Conservation (phyloP, 2,113 vertebrate species). For the Anarhynchus alexandrinus region DNA sequence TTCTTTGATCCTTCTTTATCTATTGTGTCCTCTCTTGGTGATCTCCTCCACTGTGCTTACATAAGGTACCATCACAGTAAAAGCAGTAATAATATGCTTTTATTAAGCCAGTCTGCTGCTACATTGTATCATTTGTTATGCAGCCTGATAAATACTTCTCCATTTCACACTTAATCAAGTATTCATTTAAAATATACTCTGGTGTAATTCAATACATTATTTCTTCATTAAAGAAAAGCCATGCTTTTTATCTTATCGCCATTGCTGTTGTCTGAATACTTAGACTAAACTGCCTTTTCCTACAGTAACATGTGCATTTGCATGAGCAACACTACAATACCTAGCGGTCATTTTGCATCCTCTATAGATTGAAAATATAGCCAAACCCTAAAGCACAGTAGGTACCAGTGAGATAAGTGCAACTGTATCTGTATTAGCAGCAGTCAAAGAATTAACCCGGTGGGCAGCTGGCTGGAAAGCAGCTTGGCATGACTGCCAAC, state of each 20-base stretch:
- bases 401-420: background rate
- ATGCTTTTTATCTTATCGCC: background rate
- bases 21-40: background rate
- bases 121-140: background rate
- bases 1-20: background rate
- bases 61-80: background rate
- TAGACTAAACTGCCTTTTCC: background rate
- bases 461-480: background rate
- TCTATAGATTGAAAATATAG: background rate
- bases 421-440: background rate
- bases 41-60: background rate
- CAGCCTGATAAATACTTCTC: background rate
- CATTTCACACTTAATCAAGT: background rate
- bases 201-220: background rate
- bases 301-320: background rate
- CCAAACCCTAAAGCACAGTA: background rate
- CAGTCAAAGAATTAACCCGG: background rate
- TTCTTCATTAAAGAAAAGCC: background rate
- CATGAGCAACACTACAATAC: background rate
- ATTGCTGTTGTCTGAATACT: background rate
- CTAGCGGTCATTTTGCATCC: background rate
- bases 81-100: background rate
- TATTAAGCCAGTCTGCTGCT: background rate
- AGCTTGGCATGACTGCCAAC: background rate
- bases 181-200: background rate